Evolutionary conservation across 2,797 vertebrate genomes (phyloP), one percentile per base, ranked within the genome.

Genomic region (Myotis daubentonii): DNA sequence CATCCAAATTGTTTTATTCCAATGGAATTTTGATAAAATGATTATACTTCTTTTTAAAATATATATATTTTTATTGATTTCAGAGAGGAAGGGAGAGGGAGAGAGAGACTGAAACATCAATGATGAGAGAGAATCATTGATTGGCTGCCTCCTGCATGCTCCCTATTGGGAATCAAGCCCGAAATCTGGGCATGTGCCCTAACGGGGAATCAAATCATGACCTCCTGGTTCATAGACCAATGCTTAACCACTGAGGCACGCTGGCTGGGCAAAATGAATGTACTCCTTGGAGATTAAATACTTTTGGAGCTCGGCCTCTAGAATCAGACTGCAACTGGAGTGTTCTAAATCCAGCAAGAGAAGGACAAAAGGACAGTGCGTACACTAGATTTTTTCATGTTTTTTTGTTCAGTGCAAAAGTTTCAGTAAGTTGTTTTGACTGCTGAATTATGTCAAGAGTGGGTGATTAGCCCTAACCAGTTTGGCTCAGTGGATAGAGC

Each of bases 291-390:
- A 49, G 9, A 47, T 78, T 28, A 72, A 83, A 68, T 22, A 55
- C 25, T 66, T 89, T 9, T 68, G 70, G 30, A 80, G 47, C 12
- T 33, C 57, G 78, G 79, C 6, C 47, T 91, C 57, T 44, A 2
- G 20, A 66, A 28, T 28, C 38, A 66, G 13, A 10, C 0, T 62
- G 12, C 1, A 83, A 47, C 0, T 87, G 16, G 92, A 86, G 41
- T 65, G 51, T 70, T 85, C n/a, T 76, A 53, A 88, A 79, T 94
- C 38, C 51, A 91, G 33, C 28, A 88, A 62, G 2, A 92, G 72
- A 71, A 81, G 22, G 57, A 88, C 47, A 76, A 93, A 75, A 33
- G 36, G 47, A 72, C 1, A 82, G 30, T 5, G 8, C 15, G 13
- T 4, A 79, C 2, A 70, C 38, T 41, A 38, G 23, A 83, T 38